These are phyloP conservation scores for Aspiorhynchus laticeps DNA, from an alignment of 2,113 vertebrate genomes.

Conservation along the genomic window DNA sequence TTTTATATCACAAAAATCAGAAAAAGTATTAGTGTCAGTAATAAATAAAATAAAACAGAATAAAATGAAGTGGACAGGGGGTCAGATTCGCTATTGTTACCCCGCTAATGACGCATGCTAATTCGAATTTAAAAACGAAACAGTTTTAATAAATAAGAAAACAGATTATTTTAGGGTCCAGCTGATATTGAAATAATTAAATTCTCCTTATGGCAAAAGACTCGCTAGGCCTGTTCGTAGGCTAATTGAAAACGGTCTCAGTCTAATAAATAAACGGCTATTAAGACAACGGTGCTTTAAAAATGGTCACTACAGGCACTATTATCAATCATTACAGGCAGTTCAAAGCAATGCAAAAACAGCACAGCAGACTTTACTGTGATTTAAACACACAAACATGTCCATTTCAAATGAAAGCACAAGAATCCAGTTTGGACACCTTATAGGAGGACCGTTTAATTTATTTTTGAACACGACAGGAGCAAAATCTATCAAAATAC, in stretches of 20 bases:
- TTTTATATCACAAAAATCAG: neutral
- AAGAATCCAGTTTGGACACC: neutral
- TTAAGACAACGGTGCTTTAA: neutral
- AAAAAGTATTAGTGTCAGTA: neutral
- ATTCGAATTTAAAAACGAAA: neutral
- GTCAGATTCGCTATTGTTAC: neutral
- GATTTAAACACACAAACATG: neutral
- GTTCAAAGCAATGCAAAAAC: too few relatives aligned
- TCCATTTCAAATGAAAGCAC: neutral
- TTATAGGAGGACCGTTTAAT: conserved; percentile 40
- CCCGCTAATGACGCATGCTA: neutral
- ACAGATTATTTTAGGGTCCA: neutral
- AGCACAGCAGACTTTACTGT: neutral
- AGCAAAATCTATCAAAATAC: conserved; percentile 37
- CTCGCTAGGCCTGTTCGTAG: neutral
- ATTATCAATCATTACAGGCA: neutral
- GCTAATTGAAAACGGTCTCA: neutral
- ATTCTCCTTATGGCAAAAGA: neutral
- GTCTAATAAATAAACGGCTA: neutral
- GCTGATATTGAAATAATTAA: neutral
- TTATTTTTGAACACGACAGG: conserved; percentile 10
- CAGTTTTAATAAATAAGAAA: neutral
- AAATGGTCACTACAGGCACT: neutral
- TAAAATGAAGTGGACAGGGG: neutral
- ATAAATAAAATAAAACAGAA: neutral